These are phyloP conservation scores for Porphyrio hochstetteri DNA, from an alignment of 2,113 vertebrate species.

Conservation along the genomic window DNA sequence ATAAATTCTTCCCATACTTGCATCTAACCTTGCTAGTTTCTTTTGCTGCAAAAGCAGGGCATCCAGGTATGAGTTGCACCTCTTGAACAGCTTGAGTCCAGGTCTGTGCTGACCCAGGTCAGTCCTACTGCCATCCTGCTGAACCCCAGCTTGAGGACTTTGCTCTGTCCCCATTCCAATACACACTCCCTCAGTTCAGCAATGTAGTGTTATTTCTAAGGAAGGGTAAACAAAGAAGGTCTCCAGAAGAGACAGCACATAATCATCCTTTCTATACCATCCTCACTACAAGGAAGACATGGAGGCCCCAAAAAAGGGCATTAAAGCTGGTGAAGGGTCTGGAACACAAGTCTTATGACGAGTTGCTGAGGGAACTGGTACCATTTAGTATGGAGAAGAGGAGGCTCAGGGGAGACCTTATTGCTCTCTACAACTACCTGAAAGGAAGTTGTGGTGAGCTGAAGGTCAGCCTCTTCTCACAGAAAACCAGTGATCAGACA, in stretches of 20 bases:
- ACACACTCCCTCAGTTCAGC: background rate
- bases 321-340: too few species aligned
- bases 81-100: background rate
- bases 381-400: too few species aligned
- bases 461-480: too few species aligned
- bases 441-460: too few species aligned
- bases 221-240: background rate
- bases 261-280: background rate
- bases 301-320: too few species aligned
- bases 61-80: background rate
- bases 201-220: background rate
- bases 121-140: background rate
- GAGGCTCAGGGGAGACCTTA: too few species aligned
- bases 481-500: too few species aligned
- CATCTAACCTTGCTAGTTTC: background rate
- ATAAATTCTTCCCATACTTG: background rate
- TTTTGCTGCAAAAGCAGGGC: background rate
- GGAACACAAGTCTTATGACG: too few species aligned
- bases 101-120: background rate
- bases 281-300: too few species aligned
- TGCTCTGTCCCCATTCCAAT: background rate
- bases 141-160: background rate
- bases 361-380: too few species aligned
- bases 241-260: background rate
- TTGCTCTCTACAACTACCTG: too few species aligned